Base-by-base conservation (phyloP, 53 echinoderm and acorn worm genomes). In the Echinometra lucunter region DNA sequence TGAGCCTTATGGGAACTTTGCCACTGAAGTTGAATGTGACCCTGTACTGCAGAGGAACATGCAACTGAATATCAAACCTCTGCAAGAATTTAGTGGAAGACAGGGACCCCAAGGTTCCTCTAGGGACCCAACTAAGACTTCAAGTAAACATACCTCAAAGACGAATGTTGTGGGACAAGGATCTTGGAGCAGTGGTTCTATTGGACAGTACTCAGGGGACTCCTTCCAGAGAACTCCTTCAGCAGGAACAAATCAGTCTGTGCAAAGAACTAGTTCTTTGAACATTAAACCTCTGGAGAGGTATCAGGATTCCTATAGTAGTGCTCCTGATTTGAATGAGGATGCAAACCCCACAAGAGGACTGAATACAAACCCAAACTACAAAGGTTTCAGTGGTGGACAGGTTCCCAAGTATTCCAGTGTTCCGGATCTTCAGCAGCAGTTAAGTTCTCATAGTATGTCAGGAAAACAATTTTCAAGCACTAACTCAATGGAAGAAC, bases 381-480 rank as follows among this genome's bases (percentile, higher is more conserved):
- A 57, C 35, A 57, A 19, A 44, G 27, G 78, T 80, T 55, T 57
- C 16, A 58, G 9, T 63, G 25, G 2, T 38, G 83, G 63, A 60
- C 94, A 94, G 66, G 58, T 57, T 44, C 85, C 94, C n/a, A 94
- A 83, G 85, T 94, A 58, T 83, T 94, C 94, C 30, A 94, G 94
- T 45, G 94, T 94, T 45, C 94, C 94, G 5, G 94, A 94, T 42
- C 67, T 94, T 66, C 94, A 94, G 45, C 38, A 66, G 42, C 94
- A 94, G 40, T 23, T 12, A 27, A 34, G 58, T 23, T 21, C 45
- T 38, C 75, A 11, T 34, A 63, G 63, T 57, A 44, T 25, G 16
- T 0, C 42, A 25, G 66, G 58, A 47, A 94, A 82, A 58, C 58
- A 58, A 12, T 42, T 32, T 30, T 83, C 85, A 3, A 27, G 57